These are phyloP conservation scores for Parapsyche elsis DNA, from an alignment of 1,140 invertebrate genomes.

Conservation along the genomic window DNA sequence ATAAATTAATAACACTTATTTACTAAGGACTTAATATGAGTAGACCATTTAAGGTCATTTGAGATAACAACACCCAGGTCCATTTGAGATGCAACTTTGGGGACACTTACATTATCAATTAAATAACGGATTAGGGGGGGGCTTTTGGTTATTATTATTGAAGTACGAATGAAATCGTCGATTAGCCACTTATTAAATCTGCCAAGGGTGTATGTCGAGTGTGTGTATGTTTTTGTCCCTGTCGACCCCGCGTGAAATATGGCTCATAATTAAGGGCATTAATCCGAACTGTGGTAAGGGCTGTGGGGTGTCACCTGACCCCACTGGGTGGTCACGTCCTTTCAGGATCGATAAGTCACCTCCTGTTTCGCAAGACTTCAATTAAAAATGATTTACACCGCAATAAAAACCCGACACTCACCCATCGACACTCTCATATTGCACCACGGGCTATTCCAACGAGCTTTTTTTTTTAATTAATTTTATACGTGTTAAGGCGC, in stretches of 20 bases:
- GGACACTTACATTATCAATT: no score
- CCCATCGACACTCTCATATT: neutral
- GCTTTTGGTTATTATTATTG: neutral
- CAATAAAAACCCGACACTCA: constrained; percentile 38
- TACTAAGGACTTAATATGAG: no score
- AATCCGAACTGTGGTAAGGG: constrained; percentile 18
- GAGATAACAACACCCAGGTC: no score
- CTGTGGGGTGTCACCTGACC: constrained; percentile 3
- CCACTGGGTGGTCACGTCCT: constrained; percentile 17
- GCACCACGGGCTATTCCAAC: neutral
- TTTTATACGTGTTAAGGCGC: no score
- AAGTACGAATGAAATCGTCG: neutral
- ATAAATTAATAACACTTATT: no score
- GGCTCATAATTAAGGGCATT: constrained; percentile 33
- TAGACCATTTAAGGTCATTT: no score
- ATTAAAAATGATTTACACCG: constrained; percentile 56
- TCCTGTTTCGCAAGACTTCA: constrained; percentile 50
- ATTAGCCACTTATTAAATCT: neutral
- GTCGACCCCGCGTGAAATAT: constrained; percentile 24
- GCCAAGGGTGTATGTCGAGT: neutral
- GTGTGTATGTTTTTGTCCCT: neutral
- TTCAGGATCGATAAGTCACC: constrained; percentile 47
- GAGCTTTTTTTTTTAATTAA: neutral
- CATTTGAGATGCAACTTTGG: no score
- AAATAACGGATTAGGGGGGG: no score